Conservation (phyloP, 2,797 vertebrate species). For the Cetoscarus ocellatus region DNA sequence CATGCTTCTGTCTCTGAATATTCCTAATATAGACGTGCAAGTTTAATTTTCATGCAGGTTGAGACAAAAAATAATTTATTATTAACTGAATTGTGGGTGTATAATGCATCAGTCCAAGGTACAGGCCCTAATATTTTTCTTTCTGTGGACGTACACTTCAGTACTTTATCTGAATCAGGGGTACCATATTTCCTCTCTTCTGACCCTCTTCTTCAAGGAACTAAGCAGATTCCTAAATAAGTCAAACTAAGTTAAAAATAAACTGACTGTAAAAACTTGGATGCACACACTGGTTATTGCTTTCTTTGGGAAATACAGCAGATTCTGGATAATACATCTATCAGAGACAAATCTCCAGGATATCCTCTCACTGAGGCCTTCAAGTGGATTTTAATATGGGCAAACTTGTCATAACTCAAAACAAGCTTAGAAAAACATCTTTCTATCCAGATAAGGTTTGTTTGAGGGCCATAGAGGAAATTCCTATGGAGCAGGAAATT, state of each 20-base stretch:
- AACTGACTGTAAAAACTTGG: constrained; percentile 47
- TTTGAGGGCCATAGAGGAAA: constrained; percentile 33
- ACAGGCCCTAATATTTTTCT: constrained; percentile 1
- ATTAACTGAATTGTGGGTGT: background rate
- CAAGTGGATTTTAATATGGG: constrained; percentile 30
- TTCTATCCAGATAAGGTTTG: constrained; percentile 22
- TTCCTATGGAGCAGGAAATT: constrained; percentile 34
- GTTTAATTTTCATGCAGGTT: background rate
- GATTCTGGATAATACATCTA: constrained; percentile 22
- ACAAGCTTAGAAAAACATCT: constrained; percentile 21
- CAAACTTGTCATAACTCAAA: constrained; percentile 28
- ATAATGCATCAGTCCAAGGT: background rate
- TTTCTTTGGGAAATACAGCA: constrained; percentile 29
- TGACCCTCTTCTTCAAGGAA: constrained; percentile 9
- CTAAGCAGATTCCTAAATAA: constrained; percentile 73
- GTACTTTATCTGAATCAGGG: constrained; percentile 25
- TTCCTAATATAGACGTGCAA: background rate
- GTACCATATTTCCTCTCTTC: constrained; percentile 21
- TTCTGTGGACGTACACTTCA: background rate
- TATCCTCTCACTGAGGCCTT: constrained; percentile 48
- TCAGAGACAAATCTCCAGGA: constrained; percentile 55
- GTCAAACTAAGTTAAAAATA: constrained; percentile 78
- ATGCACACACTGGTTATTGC: constrained; percentile 16
- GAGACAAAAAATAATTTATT: background rate
- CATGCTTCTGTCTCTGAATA: background rate